phyloP scores from a whole-genome alignment of 2,888 invertebrate genomes.

The Calliphora vomitoria region DNA sequence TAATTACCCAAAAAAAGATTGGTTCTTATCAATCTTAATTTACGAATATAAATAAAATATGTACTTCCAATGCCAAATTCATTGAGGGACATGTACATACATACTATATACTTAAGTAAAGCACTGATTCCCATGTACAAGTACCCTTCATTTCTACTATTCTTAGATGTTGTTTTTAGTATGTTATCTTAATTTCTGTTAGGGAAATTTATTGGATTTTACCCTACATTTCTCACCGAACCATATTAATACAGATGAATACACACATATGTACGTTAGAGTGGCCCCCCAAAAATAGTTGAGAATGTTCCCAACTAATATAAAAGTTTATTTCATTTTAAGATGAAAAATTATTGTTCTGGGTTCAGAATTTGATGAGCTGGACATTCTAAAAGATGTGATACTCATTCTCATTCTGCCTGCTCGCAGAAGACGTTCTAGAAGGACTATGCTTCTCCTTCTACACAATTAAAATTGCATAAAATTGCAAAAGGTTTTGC shows the following conservation, averaged over 20 bases:
- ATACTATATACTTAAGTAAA: not conserved
- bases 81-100: not conserved
- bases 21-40: not conserved
- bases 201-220: slow-evolving; percentile 4
- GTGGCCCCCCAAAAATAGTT: too few relatives aligned
- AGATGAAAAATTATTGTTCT: too few relatives aligned
- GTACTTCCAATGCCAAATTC: not conserved
- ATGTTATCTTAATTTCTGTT: slow-evolving; percentile 7
- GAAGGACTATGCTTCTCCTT: too few relatives aligned
- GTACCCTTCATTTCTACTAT: not conserved
- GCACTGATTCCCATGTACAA: not conserved
- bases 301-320: too few relatives aligned
- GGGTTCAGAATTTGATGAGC: too few relatives aligned
- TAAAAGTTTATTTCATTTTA: too few relatives aligned
- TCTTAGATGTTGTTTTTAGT: not conserved
- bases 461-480: too few relatives aligned
- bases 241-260: not conserved
- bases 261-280: not conserved
- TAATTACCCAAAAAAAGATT: not conserved
- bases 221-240: slow-evolving; percentile 18
- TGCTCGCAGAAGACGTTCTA: too few relatives aligned
- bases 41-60: not conserved
- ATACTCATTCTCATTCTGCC: too few relatives aligned
- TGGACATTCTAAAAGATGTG: too few relatives aligned
- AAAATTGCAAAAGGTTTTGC: too few relatives aligned